Evolutionary conservation across 1,140 invertebrate genomes (phyloP).

Genomic region (Leptopilina boulardi): DNA sequence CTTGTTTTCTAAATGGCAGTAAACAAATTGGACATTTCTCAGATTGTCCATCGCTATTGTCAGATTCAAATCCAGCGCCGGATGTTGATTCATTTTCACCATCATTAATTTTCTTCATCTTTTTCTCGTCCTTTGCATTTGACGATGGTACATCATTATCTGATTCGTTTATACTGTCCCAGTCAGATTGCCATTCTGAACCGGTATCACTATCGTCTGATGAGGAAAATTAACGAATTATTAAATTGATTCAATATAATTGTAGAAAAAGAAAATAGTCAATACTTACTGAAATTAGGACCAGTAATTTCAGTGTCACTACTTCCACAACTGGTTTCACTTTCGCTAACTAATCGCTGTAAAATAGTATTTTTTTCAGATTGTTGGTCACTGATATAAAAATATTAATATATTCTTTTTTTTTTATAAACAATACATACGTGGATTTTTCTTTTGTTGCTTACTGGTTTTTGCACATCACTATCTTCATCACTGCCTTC

Average conservation of each 20-base stretch:
- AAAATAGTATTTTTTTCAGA: constrained; percentile 36
- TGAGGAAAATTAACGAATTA: constrained; percentile 27
- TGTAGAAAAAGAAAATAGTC: not conserved
- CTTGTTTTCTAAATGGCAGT: constrained; percentile 80
- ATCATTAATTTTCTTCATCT: constrained; percentile 44
- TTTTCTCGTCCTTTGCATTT: constrained; percentile 36
- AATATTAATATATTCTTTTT: constrained; percentile 1
- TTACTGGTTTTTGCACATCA: constrained; percentile 63
- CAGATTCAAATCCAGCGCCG: constrained; percentile 70
- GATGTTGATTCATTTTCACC: constrained; percentile 40
- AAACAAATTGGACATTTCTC: constrained; percentile 93
- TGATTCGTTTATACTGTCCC: constrained; percentile 63
- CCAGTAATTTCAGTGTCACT: constrained; percentile 50
- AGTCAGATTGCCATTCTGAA: constrained; percentile 70
- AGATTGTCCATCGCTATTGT: constrained; percentile 81
- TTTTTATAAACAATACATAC: constrained; percentile 53
- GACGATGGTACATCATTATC: constrained; percentile 40
- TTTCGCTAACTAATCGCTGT: constrained; percentile 66
- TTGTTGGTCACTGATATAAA: no score
- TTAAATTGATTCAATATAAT: no score
- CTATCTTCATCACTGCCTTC: constrained; percentile 70
- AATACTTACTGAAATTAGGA: constrained; percentile 52
- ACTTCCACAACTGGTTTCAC: constrained; percentile 63
- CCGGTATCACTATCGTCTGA: constrained; percentile 63
- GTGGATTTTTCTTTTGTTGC: constrained; percentile 62